These are phyloP conservation scores for Conomelus anceps DNA, from an alignment of 2,888 invertebrate species.

Conservation along the genomic window DNA sequence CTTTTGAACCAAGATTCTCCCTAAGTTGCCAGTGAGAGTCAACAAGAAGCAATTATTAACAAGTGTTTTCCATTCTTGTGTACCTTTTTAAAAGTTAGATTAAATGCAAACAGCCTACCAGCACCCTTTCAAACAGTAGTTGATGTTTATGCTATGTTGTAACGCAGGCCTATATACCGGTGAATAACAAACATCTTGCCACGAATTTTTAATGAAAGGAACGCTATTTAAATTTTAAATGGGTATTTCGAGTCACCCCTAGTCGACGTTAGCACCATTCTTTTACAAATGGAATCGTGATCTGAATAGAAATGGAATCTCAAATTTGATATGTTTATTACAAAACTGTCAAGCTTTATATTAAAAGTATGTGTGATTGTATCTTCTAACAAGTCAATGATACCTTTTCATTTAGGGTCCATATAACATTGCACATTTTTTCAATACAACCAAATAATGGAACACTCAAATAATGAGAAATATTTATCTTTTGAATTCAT, in stretches of 20 bases:
- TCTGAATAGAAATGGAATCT: background rate
- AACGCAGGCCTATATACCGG: background rate
- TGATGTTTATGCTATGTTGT: background rate
- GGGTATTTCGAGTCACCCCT: background rate
- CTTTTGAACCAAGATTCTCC: background rate
- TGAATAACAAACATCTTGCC: background rate
- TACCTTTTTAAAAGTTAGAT: background rate
- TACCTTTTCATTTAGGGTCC: too few species aligned
- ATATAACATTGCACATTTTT: too few species aligned
- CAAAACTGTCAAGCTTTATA: too few species aligned
- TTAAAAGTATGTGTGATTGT: too few species aligned
- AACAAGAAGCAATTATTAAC: background rate
- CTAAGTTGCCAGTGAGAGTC: background rate
- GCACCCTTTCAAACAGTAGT: background rate
- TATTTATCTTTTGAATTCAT: too few species aligned
- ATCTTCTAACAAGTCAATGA: too few species aligned
- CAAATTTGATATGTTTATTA: too few species aligned
- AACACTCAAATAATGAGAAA: too few species aligned
- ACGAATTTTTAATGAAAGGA: background rate
- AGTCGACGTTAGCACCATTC: background rate
- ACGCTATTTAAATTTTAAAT: background rate
- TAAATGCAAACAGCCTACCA: background rate
- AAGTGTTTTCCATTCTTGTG: background rate
- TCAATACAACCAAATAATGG: too few species aligned
- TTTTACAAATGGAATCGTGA: background rate